Conservation (phyloP, 2,888 invertebrate species). For the Tetrapedia diversipes region DNA sequence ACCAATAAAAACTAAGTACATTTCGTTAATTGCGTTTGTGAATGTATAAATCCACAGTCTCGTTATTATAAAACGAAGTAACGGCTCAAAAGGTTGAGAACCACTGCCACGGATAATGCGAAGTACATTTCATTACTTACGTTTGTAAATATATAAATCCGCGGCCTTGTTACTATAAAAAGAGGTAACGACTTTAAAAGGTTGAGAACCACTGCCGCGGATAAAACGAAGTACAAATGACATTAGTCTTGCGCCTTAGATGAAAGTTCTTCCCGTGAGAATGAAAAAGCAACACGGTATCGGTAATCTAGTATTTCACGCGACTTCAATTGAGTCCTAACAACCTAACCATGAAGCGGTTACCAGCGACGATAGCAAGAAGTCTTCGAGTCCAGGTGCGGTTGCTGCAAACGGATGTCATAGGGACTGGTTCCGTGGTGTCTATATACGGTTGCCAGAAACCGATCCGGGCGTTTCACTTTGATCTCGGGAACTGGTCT, state of each 20-base stretch:
- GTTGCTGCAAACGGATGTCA: conserved; percentile 14
- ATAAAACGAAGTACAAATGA: too few relatives aligned
- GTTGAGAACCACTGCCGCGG: too few relatives aligned
- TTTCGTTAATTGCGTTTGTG: too few relatives aligned
- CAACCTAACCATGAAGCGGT: neutral
- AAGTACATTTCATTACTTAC: too few relatives aligned
- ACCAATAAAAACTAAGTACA: too few relatives aligned
- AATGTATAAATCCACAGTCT: too few relatives aligned
- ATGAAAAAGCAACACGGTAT: neutral
- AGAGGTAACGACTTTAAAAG: too few relatives aligned
- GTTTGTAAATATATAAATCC: too few relatives aligned
- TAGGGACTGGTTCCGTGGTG: conserved; percentile 32
- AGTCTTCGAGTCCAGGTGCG: neutral
- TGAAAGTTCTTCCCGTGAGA: neutral
- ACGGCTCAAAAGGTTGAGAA: neutral
- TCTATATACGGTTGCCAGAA: conserved; percentile 36
- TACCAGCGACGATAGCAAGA: neutral
- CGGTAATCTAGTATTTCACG: conserved; percentile 8
- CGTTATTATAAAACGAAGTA: neutral
- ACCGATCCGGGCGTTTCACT: conserved; percentile 22
- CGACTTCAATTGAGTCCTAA: neutral
- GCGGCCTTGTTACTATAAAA: too few relatives aligned
- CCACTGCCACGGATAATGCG: too few relatives aligned
- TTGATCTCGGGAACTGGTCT: conserved; percentile 34
- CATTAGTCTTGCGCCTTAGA: too few relatives aligned